Conservation (phyloP, 2,888 invertebrate species). For the Poecilobothrus nobilitatus region DNA sequence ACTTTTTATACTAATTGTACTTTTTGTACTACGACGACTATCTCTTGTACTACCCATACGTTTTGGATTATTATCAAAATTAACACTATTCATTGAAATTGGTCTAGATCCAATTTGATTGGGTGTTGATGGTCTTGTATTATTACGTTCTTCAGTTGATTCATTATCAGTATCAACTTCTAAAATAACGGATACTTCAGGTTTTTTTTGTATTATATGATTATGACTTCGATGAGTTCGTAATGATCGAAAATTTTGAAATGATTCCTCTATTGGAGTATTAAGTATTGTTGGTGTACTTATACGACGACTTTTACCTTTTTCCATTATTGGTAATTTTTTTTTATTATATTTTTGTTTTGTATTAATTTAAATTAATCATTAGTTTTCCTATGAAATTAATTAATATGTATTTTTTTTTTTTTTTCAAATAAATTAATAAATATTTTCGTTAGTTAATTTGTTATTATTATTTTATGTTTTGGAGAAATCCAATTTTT, state of each 20-base stretch:
- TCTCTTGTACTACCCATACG: not conserved
- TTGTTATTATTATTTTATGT: no score
- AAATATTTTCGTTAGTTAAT: no score
- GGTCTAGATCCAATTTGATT: not conserved
- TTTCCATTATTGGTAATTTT: not conserved
- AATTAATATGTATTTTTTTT: no score
- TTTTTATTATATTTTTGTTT: no score
- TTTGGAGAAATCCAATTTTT: no score
- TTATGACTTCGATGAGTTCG: not conserved
- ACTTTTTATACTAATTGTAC: not conserved
- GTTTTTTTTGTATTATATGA: not conserved
- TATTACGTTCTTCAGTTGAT: not conserved
- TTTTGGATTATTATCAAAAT: not conserved
- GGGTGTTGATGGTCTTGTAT: not conserved
- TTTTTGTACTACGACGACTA: not conserved
- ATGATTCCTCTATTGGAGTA: not conserved
- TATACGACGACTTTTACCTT: not conserved
- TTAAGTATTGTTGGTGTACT: not conserved
- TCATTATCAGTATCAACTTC: conserved; percentile 1
- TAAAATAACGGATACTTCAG: not conserved
- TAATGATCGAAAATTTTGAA: not conserved
- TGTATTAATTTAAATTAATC: no score
- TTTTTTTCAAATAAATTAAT: no score
- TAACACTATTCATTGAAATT: not conserved
- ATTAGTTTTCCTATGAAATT: no score